These are phyloP conservation scores for Platycnemis pennipes DNA, from an alignment of 2,888 invertebrate genomes.

Conservation along the genomic window DNA sequence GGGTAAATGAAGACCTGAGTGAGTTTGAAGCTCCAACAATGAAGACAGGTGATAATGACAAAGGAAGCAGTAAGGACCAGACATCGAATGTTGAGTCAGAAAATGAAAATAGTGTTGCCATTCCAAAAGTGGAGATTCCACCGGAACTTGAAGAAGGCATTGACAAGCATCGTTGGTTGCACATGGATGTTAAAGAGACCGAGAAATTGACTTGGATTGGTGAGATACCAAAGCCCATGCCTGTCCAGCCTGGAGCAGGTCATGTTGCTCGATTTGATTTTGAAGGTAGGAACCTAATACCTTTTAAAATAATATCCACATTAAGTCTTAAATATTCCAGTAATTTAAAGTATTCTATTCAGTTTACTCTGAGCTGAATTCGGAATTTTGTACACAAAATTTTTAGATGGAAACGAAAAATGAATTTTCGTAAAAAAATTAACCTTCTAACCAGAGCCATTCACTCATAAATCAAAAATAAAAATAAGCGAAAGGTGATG, in stretches of 20 bases:
- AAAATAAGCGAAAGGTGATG: no score
- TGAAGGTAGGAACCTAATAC: constrained; percentile 79
- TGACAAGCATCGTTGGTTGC: constrained; percentile 84
- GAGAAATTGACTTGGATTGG: constrained; percentile 96
- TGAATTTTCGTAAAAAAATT: no score
- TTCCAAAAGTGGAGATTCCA: background rate
- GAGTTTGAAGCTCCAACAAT: background rate
- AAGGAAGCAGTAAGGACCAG: background rate
- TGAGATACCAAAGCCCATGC: constrained; percentile 81
- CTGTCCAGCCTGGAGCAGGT: constrained; percentile 71
- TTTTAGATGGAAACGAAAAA: no score
- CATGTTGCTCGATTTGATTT: constrained; percentile 84
- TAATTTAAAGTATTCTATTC: no score
- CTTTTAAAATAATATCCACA: no score
- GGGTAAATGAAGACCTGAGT: background rate
- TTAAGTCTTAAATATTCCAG: no score
- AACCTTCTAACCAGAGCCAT: no score
- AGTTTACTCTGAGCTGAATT: no score
- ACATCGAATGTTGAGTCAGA: background rate
- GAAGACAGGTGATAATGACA: background rate
- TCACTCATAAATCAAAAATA: no score
- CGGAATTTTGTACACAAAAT: no score
- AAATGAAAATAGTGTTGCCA: constrained; percentile 45
- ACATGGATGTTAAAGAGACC: constrained; percentile 92
- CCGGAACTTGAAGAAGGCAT: constrained; percentile 36